Evolutionary conservation across 1,140 invertebrate genomes (phyloP), one percentile per base, ranked within the genome.

Genomic region (Parasteatoda tepidariorum): DNA sequence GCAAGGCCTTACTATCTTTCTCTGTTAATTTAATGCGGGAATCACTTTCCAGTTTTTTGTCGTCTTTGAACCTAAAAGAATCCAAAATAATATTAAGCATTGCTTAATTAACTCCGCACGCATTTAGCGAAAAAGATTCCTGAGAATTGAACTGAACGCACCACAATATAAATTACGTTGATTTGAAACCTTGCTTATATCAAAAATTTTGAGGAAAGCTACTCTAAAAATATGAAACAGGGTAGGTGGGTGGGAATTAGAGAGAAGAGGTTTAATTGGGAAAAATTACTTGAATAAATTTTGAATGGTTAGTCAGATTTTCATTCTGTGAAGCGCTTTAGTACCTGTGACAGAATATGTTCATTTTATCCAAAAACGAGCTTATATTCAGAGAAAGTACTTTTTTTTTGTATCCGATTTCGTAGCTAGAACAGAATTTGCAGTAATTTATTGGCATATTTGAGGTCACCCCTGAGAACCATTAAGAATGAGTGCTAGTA

Each of bases 61-160:
- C 89, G 30, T 93, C 91, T 15, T 91, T 91, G 85, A 91, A 91
- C 67, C 90, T 90, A 31, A 9, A n/a, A 34, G 3, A 62, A 38
- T 13, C 22, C 22, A 34, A 33, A 2, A 24, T 61, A 13, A 15
- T 61, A n/a, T 6, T 61, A n/a, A 48, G 9, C 9, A 48, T 48
- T 18, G 18, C 18, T 48, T 48, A 48, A 13, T 48, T 48, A 18
- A 48, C 18, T 9, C 9, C 18, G 38, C 18, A 48, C 4, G 1
- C 9, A 48, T 13, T 13, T 48, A 4, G 9, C 18, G 4, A 48
- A 48, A 0, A 13, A 48, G 4, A 2, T 4, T 13, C 9, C 18
- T 48, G 9, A 13, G 9, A 48, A 4, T 48, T 13, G 38, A 41
- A 48, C 9, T 48, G 18, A 9, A 9, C 4, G 18, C 18, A 48